Conservation (phyloP, 2,888 invertebrate species). For the Rhogogaster chlorosoma region DNA sequence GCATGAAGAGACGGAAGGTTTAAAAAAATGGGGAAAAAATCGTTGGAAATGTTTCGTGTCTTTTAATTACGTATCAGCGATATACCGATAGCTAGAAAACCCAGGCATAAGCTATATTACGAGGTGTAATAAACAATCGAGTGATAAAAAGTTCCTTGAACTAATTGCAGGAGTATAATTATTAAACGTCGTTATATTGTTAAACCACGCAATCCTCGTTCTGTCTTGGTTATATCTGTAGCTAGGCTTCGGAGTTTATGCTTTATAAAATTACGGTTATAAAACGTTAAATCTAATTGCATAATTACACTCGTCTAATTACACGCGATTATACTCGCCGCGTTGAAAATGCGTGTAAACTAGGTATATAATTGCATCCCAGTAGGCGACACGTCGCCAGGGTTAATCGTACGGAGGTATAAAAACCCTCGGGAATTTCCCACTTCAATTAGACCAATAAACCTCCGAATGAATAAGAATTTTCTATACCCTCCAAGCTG, state of each 20-base stretch:
- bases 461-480: too few relatives aligned
- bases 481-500: too few relatives aligned
- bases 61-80: background rate
- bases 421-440: too few relatives aligned
- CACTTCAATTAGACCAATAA: too few relatives aligned
- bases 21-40: background rate
- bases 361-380: too few relatives aligned
- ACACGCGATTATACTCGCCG: background rate
- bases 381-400: too few relatives aligned
- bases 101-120: background rate
- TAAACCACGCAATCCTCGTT: background rate
- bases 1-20: background rate
- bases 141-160: conserved; percentile 30
- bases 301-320: conserved; percentile 56
- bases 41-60: too few relatives aligned
- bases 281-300: conserved; percentile 64
- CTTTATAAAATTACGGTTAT: conserved; percentile 10
- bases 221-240: background rate
- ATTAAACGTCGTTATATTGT: background rate
- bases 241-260: background rate
- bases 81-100: background rate
- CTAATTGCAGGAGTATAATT: conserved; percentile 41
- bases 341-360: background rate
- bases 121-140: conserved; percentile 19
- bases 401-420: too few relatives aligned